Evolutionary conservation across 2,113 vertebrate genomes (phyloP).

Genomic region (Oceanodroma tethys): DNA sequence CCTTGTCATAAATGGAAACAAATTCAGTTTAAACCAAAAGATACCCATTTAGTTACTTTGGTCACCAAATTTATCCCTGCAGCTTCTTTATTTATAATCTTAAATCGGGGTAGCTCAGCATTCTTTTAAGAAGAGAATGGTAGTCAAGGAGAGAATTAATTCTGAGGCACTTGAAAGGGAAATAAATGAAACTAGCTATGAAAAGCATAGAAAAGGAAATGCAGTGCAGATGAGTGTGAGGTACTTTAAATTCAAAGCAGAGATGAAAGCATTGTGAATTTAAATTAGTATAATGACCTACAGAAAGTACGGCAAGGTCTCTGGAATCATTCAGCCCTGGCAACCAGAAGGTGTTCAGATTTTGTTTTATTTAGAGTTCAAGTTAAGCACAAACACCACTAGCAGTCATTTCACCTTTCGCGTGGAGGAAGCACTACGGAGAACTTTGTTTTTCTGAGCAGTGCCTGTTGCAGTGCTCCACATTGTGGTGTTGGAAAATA

Average conservation of each 20-base stretch:
- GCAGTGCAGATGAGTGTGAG: neutral
- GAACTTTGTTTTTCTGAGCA: neutral
- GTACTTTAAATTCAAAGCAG: constrained; percentile 40
- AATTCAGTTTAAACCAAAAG: neutral
- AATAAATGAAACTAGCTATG: neutral
- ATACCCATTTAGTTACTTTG: neutral
- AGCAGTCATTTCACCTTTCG: neutral
- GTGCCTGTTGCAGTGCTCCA: neutral
- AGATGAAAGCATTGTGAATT: constrained; percentile 54
- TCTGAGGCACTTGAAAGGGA: neutral
- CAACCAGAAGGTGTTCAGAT: constrained; percentile 1
- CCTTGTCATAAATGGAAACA: neutral
- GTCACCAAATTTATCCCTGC: neutral
- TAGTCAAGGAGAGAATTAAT: neutral
- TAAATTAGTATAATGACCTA: constrained; percentile 59
- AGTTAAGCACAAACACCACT: neutral
- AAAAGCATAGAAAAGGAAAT: constrained; percentile 1
- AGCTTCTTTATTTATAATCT: neutral
- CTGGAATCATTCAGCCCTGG: constrained; percentile 31
- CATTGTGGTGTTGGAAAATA: neutral
- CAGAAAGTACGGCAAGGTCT: constrained; percentile 36
- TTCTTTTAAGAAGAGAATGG: neutral
- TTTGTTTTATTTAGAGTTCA: constrained; percentile 20
- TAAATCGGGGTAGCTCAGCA: neutral
- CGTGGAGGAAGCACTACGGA: neutral